Evolutionary conservation across 1,140 invertebrate species (phyloP).

Genomic region (Episyrphus balteatus): DNA sequence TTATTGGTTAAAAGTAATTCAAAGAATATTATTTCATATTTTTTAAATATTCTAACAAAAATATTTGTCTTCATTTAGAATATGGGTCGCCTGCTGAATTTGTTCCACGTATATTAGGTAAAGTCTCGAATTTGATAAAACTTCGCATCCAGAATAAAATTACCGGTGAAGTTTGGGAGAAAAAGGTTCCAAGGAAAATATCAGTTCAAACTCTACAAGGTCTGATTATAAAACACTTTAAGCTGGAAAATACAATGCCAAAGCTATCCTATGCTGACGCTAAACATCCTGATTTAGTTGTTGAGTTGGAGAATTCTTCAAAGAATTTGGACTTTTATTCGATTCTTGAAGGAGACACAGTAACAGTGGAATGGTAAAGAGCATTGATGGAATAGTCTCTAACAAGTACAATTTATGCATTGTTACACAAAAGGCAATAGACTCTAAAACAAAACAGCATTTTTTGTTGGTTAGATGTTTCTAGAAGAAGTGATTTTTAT

Average conservation of each 20-base stretch:
- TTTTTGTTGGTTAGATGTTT: too few species aligned
- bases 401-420: not conserved
- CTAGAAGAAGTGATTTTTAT: too few species aligned
- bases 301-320: slow-evolving; percentile 66
- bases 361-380: slow-evolving; percentile 56
- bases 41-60: slow-evolving; percentile 6
- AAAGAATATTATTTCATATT: not conserved
- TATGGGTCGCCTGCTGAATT: slow-evolving; percentile 68
- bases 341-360: slow-evolving; percentile 69
- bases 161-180: slow-evolving; percentile 47
- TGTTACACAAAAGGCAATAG: too few species aligned
- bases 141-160: slow-evolving; percentile 47
- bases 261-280: slow-evolving; percentile 41
- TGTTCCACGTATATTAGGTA: slow-evolving; percentile 47
- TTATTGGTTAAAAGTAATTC: slow-evolving; percentile 43
- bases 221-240: slow-evolving; percentile 29
- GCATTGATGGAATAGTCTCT: not conserved
- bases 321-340: slow-evolving; percentile 75
- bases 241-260: slow-evolving; percentile 21
- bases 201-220: slow-evolving; percentile 62
- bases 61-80: slow-evolving; percentile 46
- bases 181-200: slow-evolving; percentile 66
- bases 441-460: too few species aligned
- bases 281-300: slow-evolving; percentile 52
- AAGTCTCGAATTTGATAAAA: slow-evolving; percentile 52